phyloP scores from a whole-genome alignment of 1,140 invertebrate genomes.

The Trissolcus basalis region DNA sequence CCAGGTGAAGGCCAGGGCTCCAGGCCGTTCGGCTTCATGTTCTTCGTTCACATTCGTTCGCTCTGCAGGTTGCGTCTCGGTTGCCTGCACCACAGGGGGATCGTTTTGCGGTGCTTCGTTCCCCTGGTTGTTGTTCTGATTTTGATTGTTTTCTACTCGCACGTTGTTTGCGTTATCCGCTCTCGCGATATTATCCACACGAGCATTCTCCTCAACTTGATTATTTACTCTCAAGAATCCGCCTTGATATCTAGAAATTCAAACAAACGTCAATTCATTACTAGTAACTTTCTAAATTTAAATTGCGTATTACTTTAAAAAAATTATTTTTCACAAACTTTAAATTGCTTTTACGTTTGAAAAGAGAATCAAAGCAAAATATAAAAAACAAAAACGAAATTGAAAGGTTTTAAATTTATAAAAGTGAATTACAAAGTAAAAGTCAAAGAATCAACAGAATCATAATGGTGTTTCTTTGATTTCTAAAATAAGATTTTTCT shows the following conservation, averaged over 20 bases:
- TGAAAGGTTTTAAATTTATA: too few species aligned
- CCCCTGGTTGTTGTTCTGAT: conserved; percentile 21
- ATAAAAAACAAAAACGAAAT: too few species aligned
- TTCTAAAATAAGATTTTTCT: conserved; percentile 35
- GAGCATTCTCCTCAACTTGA: conserved; percentile 76
- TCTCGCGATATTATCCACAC: conserved; percentile 71
- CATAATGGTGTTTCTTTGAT: conserved; percentile 25
- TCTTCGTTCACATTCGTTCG: conserved; percentile 68
- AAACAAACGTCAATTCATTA: too few species aligned
- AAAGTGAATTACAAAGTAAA: conserved; percentile 27
- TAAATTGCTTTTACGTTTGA: too few species aligned
- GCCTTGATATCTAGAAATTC: conserved; percentile 80
- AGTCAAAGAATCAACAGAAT: conserved; percentile 21
- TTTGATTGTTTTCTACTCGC: conserved; percentile 48
- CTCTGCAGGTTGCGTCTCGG: conserved; percentile 58
- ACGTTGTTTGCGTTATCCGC: conserved; percentile 61
- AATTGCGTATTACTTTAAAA: too few species aligned
- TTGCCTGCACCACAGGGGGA: conserved; percentile 58
- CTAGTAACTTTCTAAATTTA: too few species aligned
- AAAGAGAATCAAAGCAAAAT: too few species aligned
- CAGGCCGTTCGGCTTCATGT: conserved; percentile 77
- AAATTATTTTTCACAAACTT: neutral
- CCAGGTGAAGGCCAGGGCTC: conserved; percentile 82
- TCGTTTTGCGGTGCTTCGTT: conserved; percentile 49
- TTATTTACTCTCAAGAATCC: conserved; percentile 80